A percentile compares a stretch with the other conserved stretches of the same genome.
Conservation (phyloP, 35 echinoderm and acorn worm genomes). For the Apostichopus japonicus region DNA sequence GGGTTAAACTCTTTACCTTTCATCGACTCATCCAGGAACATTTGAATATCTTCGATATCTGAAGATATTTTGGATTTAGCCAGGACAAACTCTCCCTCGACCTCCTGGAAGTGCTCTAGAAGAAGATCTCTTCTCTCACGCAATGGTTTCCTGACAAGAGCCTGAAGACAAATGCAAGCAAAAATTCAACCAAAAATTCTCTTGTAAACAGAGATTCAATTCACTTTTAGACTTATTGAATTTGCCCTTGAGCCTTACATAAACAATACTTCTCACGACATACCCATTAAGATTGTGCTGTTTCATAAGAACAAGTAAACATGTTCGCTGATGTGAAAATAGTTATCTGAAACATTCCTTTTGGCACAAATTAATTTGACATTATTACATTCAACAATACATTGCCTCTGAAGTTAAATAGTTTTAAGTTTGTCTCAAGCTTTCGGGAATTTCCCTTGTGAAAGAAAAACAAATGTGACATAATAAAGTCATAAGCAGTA, state of each 20-base stretch:
- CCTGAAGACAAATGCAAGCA: constrained; percentile 45
- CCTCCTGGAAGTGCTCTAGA: constrained; percentile 79
- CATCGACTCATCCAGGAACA: constrained; percentile 94
- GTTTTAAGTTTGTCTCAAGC: no score
- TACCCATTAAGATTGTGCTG: not conserved
- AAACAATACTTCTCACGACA: not conserved
- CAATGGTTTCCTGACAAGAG: constrained; percentile 89
- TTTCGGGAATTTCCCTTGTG: no score
- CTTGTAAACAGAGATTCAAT: no score
- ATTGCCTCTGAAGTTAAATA: no score
- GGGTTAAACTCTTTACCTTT: constrained; percentile 67
- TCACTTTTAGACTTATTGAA: no score
- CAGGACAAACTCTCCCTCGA: constrained; percentile 96
- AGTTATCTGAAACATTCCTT: no score
- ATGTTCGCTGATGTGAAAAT: not conserved
- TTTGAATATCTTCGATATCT: constrained; percentile 88
- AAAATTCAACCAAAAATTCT: not conserved
- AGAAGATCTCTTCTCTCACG: constrained; percentile 80
- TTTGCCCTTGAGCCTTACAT: not conserved
- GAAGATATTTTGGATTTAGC: constrained; percentile 94
- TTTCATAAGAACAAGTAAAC: not conserved
- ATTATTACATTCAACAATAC: no score
- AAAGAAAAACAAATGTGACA: no score
- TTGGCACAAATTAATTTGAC: no score
- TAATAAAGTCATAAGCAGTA: no score